phyloP scores from a whole-genome alignment of 2,888 invertebrate genomes.

The Syrista parreyssii region DNA sequence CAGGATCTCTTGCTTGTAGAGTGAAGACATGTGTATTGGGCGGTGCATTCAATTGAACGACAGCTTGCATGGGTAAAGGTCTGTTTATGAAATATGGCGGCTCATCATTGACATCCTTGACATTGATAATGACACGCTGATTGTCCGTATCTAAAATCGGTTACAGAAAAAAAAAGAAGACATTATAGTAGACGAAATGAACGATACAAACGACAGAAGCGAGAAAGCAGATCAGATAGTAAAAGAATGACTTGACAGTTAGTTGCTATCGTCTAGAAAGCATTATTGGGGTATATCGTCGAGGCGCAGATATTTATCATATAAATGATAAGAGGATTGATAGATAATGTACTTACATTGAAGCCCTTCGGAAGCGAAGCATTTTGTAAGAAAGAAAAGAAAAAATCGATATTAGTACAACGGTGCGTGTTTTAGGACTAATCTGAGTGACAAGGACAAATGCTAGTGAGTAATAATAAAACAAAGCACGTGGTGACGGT shows the following conservation, averaged over 20 bases:
- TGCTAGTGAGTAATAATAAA: conserved; percentile 13
- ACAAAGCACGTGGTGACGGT: conserved; percentile 17
- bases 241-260: conserved; percentile 18
- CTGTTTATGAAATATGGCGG: conserved; percentile 97
- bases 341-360: conserved; percentile 61
- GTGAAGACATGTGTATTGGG: conserved; percentile 97
- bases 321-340: conserved; percentile 6
- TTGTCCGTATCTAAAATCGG: conserved; percentile 87
- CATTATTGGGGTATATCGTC: conserved; percentile 1
- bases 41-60: conserved; percentile 94
- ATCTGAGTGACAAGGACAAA: conserved; percentile 8
- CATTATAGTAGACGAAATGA: conserved; percentile 2
- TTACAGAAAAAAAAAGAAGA: conserved; percentile 1
- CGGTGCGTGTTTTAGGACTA: conserved; percentile 1
- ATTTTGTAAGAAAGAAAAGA: conserved; percentile 55
- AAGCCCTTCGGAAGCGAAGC: conserved; percentile 55
- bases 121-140: conserved; percentile 93
- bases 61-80: conserved; percentile 96
- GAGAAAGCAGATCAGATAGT: conserved; percentile 18
- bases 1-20: conserved; percentile 96
- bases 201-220: conserved; percentile 26
- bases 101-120: conserved; percentile 97
- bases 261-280: conserved; percentile 1
- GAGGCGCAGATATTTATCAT: not conserved
- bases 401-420: conserved; percentile 26